Evolutionary conservation across 2,113 vertebrate genomes (phyloP).

Genomic region (Azemiops feae): DNA sequence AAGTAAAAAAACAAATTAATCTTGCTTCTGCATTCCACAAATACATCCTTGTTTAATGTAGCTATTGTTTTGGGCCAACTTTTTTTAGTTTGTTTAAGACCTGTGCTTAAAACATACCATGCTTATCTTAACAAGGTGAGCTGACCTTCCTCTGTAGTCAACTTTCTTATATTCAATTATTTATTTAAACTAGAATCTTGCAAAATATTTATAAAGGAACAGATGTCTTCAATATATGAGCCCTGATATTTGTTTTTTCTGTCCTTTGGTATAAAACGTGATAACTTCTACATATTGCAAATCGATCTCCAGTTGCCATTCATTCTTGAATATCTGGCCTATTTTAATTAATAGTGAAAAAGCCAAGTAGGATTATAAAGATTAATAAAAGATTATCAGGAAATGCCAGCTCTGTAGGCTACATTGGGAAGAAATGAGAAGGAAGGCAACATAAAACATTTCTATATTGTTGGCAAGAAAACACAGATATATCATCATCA

Average conservation of each 20-base stretch:
- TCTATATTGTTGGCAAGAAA: not conserved
- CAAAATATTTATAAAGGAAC: constrained; percentile 6
- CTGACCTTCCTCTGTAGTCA: not conserved
- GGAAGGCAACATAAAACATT: not conserved
- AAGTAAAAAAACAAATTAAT: constrained; percentile 1
- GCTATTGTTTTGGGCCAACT: constrained; percentile 27
- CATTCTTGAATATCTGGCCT: not conserved
- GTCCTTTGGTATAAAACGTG: not conserved
- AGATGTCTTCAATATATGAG: not conserved
- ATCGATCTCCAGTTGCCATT: not conserved
- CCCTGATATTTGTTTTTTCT: not conserved
- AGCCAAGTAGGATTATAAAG: not conserved
- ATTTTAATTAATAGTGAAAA: not conserved
- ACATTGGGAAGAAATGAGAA: not conserved
- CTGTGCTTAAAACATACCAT: constrained; percentile 28
- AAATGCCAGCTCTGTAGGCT: not conserved
- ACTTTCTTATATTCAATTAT: constrained; percentile 8
- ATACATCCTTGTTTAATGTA: constrained; percentile 37
- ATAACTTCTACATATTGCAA: not conserved
- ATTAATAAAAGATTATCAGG: not conserved
- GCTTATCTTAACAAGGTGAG: constrained; percentile 31
- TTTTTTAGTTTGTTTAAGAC: constrained; percentile 35
- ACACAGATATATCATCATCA: not conserved
- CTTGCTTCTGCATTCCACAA: constrained; percentile 21
- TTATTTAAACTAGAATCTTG: constrained; percentile 9